Evolutionary conservation across 2,797 vertebrate species (phyloP), one percentile per base, ranked within the genome.

Genomic region (Uromys caudimaculatus): DNA sequence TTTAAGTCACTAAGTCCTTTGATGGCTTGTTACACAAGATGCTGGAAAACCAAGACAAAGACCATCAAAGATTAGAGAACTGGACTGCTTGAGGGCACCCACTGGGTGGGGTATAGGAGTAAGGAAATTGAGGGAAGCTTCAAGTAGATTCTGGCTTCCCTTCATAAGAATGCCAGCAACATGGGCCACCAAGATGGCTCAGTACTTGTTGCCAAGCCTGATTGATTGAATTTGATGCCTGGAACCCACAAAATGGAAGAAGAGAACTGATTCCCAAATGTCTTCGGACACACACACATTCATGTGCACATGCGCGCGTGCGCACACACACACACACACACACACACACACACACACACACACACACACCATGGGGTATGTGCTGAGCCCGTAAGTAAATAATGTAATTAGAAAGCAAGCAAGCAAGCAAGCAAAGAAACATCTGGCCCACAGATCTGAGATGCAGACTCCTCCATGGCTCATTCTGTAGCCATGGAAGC

Each of bases 1-100:
- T 79, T 95, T 83, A 76, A 93, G 79, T 83, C 56, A 86, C 38
- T 76, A 91, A 64, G 50, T 84, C 90, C 91, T 76, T 29, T 41
- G 67, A 27, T 89, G 38, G 76, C 47, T 86, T 79, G 21, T 86
- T 62, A 81, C n/a, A 84, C 27, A 47, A 95, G 83, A 92, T 91
- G 14, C 32, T n/a, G 62, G 64, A 71, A 87, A 91, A 96, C 52
- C 76, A 75, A 93, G 90, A 88, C 41, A 85, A 56, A 16, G 19
- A 19, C 56, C 73, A 50, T 50, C 60, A 73, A 92, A 58, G 82
- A 79, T 38, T 54, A 44, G 56, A 75, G 52, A 7, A 5, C 54
- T 81, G 60, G 56, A 75, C 58, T 44, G 52, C 41, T 76, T 50
- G 44, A 78, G 35, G 14, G 29, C n/a, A 23, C 71, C 44, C 85